Base-by-base conservation (phyloP, 1,140 invertebrate genomes). In the Lanistes nyassanus region DNA sequence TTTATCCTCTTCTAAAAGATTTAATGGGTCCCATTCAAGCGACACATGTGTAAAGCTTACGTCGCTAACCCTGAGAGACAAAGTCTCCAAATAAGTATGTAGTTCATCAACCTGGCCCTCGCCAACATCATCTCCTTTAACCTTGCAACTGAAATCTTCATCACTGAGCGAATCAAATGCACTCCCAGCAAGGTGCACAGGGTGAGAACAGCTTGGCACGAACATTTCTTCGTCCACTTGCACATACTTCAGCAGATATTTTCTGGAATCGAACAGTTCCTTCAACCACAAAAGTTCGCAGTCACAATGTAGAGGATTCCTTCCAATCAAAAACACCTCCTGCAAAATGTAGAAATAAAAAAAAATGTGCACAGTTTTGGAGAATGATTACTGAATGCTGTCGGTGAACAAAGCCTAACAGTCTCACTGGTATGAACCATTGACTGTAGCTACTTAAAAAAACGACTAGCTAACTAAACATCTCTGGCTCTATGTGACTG, bases 211-310 rank as follows among this genome's bases (percentile, higher is more conserved):
- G 6, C 62, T 36, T 4, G 83, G 83, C 36, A 82, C 62, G 62
- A 83, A 82, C 56, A 78, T 69, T 3, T 68, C 69, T 19, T 60
- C 23, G 23, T 76, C 55, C 13, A 83, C 65, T 19, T 80, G 31
- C 0, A 81, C 39, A 42, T 70, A 80, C 42, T 79, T 80, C 16
- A 81, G 31, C 31, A 78, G 70, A 65, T 83, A 84, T 67, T 81
- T 66, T 4, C 81, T 75, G 21, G 75, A 78, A 34, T 84, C 80
- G 68, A 69, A 79, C 5, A 80, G 74, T 65, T 83, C 83, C 64
- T 84, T 84, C 31, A 84, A 62, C 83, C 83, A 84, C 37, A 80
- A 76, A 42, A 84, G 26, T 31, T 76, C 21, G 56, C 83, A 84
- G 67, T 80, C 81, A 77, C 83, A 84, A 58, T 81, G 74, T 60